A percentile compares a stretch with the other conserved stretches of the same genome.
Evolutionary conservation across 2,797 vertebrate genomes (phyloP).

Genomic region (Parauchenoglanis punctatus): DNA sequence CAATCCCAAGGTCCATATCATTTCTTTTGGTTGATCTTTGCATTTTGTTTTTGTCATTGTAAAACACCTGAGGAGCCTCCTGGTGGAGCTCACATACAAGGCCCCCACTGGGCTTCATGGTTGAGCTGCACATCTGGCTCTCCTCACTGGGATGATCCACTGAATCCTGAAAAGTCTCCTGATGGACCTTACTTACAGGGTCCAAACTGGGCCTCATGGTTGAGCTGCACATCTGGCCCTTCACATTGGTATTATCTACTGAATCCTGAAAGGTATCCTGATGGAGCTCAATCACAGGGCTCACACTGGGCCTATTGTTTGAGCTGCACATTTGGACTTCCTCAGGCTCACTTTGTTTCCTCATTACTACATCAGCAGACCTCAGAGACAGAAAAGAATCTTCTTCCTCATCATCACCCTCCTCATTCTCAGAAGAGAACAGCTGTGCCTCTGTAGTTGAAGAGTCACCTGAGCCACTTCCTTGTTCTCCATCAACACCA

Average conservation of each 20-base stretch:
- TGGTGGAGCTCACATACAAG: background rate
- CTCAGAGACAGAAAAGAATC: slow-evolving; percentile 70
- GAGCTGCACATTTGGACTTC: slow-evolving; percentile 7
- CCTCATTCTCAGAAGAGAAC: slow-evolving; percentile 59
- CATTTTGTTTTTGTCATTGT: background rate
- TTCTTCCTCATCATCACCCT: slow-evolving; percentile 63
- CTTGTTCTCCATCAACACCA: slow-evolving; percentile 7
- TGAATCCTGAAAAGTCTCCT: slow-evolving; percentile 6
- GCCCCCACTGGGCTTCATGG: background rate
- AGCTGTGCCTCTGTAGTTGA: slow-evolving; percentile 40
- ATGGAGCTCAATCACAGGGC: background rate
- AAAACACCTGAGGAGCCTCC: background rate
- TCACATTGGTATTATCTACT: background rate
- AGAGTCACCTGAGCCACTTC: slow-evolving; percentile 35
- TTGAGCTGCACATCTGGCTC: background rate
- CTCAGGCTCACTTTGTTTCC: slow-evolving; percentile 47
- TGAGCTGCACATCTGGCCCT: background rate
- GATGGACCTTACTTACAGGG: background rate
- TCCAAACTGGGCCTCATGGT: background rate
- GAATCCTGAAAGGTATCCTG: slow-evolving; percentile 6
- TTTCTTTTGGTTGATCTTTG: background rate
- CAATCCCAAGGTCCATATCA: background rate
- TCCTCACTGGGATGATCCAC: background rate
- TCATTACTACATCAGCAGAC: slow-evolving; percentile 62
- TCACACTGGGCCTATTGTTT: background rate